Percentiles rank a stretch among this genome's conserved stretches.
phyloP scores from a whole-genome alignment of 1,140 invertebrate genomes.

The Diachasmimorpha longicaudata region DNA sequence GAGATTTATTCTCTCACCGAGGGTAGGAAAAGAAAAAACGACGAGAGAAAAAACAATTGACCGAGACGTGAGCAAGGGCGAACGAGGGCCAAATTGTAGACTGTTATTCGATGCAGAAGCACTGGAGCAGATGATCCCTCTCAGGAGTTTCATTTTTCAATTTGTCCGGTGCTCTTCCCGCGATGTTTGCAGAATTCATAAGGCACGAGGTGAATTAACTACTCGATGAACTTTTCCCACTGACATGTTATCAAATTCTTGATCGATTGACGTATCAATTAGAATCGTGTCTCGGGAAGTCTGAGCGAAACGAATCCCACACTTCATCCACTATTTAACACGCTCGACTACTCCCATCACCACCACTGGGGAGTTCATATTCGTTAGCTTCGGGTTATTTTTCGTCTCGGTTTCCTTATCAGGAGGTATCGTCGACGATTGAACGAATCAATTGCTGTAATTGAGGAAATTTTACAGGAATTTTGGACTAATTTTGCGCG shows the following conservation, averaged over 20 bases:
- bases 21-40: not conserved
- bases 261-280: slow-evolving; percentile 10
- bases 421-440: not conserved
- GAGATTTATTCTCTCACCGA: slow-evolving; percentile 2
- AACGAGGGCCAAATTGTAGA: not conserved
- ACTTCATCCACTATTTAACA: not conserved
- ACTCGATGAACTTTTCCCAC: not conserved
- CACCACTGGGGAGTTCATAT: not conserved
- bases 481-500: no score
- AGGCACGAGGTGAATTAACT: no score
- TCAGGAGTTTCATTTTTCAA: not conserved
- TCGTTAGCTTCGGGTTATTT: not conserved
- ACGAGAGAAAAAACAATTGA: not conserved
- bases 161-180: not conserved
- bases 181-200: no score
- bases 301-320: not conserved
- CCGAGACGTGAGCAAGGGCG: not conserved
- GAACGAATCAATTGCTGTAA: not conserved
- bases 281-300: not conserved
- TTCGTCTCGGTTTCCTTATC: not conserved
- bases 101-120: not conserved
- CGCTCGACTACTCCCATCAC: not conserved
- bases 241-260: not conserved
- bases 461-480: not conserved
- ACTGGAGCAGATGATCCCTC: not conserved